Evolutionary conservation across 1,140 invertebrate species (phyloP), one percentile per base, ranked within the genome.

Genomic region (Plodia interpunctella): DNA sequence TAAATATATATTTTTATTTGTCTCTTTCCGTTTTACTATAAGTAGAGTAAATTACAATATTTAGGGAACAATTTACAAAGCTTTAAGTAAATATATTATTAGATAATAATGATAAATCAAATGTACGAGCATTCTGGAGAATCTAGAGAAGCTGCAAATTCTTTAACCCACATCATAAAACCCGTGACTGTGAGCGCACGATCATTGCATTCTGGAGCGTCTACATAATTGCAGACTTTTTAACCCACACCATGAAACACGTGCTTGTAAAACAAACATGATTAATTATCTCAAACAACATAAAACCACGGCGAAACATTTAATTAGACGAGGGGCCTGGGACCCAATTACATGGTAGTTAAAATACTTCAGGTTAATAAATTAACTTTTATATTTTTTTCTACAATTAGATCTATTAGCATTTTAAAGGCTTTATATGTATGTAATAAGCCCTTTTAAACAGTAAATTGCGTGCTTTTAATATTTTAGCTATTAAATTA

Each of bases 331-430:
- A 44, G 38, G 38, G 38, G 38, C 2, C n/a, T n/a, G 38, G 38
- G 38, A 44, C 2, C 13, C n/a, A 44, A 44, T 17, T 15, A 44
- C 38, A n/a, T 3, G 1, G 38, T 44, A 15, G 38, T 44, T 44
- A 44, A 44, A 44, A 44, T 44, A 44, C 38, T 44, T 44, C 38
- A 44, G n/a, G 38, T 44, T 44, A n/a, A n/a, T n/a, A 15, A 44
- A 44, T 44, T 44, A 44, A 44, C 38, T 44, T 44, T 44, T 44
- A 17, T 2, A 44, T 15, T 44, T 44, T 44, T 44, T 15, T n/a
- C 1, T n/a, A 15, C 38, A 5, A 10, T 11, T 9, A 28, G 9
- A 17, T 5, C 38, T 44, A 32, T 44, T 44, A 44, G 2, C 38
- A 44, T 5, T 17, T 4, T 44, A 17, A 44, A 25, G 21, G 21